Evolutionary conservation across 2,888 invertebrate species (phyloP), one percentile per base, ranked within the genome.

Genomic region (Dendrolimus houi): DNA sequence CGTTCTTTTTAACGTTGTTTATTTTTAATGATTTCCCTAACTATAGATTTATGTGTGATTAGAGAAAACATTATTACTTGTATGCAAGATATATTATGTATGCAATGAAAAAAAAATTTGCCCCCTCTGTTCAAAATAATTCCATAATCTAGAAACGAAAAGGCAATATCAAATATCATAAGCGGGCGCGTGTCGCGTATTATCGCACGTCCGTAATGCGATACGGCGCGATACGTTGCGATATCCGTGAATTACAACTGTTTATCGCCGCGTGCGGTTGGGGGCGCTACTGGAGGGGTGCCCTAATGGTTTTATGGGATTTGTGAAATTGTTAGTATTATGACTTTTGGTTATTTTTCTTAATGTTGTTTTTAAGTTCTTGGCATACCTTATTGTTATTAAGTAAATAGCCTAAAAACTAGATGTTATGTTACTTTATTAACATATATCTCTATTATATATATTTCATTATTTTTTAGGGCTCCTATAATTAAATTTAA

Each of bases 201-300:
- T 88, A 89, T 87, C 87, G 79, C 72, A 58, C 85, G 87, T 70
- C 69, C 72, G 80, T 67, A 66, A 69, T 66, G 60, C 63, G 68
- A 67, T 68, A 68, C 62, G 57, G 56, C 63, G 59, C 59, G 60
- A 68, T 69, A 67, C 71, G 72, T 75, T 62, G 74, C 77, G 82
- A 81, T 82, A 81, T 82, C 74, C 77, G 78, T 81, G 85, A 85
- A 86, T 88, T 87, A 89, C 89, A 88, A 81, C 80, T 81, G 83
- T 85, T 87, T 87, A 88, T 85, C 84, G 83, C 67, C 62, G 68
- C 74, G 75, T 81, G 81, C 68, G 80, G 83, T 77, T 66, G 61
- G 68, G 72, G 68, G 64, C 68, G 72, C 63, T 63, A 60, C 58
- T 55, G 59, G 65, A 64, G 67, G 72, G 72, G 72, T 69, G 64